Percentiles rank a stretch among this genome's conserved stretches.
phyloP scores from a whole-genome alignment of 2,888 invertebrate species.

The Cenopis cana region DNA sequence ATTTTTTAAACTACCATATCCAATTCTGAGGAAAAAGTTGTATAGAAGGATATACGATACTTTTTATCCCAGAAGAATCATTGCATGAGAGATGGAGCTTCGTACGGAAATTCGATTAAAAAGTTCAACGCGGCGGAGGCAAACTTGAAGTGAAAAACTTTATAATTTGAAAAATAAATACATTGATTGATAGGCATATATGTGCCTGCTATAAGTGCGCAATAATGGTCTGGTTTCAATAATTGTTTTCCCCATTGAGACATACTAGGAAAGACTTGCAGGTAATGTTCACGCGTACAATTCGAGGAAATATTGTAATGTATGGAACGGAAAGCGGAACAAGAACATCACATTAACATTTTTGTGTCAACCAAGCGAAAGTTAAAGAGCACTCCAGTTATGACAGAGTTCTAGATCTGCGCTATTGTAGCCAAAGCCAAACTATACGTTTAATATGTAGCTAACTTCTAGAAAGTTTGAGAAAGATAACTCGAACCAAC shows the following conservation, averaged over 20 bases:
- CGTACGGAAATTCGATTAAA: too few relatives aligned
- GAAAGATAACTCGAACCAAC: too few relatives aligned
- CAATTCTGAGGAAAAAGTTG: too few relatives aligned
- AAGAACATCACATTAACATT: conserved; percentile 32
- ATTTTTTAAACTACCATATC: too few relatives aligned
- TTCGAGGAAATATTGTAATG: conserved; percentile 14
- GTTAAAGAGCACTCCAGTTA: conserved; percentile 24
- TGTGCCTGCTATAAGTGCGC: background rate
- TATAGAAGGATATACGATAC: too few relatives aligned
- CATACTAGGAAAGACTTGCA: conserved; percentile 13
- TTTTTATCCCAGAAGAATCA: too few relatives aligned
- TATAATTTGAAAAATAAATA: background rate
- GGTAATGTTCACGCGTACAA: conserved; percentile 2
- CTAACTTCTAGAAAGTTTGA: background rate
- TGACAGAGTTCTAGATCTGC: conserved; percentile 15
- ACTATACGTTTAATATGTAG: conserved; percentile 9
- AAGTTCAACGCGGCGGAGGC: background rate
- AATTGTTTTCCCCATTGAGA: conserved; percentile 19
- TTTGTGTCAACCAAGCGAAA: conserved; percentile 36
- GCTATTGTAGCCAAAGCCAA: background rate
- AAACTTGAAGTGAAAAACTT: too few relatives aligned
- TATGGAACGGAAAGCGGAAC: conserved; percentile 28
- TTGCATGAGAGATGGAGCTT: too few relatives aligned
- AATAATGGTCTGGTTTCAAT: background rate
- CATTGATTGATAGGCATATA: background rate